phyloP scores from a whole-genome alignment of 2,888 invertebrate genomes.

The Cerastis rubricosa region DNA sequence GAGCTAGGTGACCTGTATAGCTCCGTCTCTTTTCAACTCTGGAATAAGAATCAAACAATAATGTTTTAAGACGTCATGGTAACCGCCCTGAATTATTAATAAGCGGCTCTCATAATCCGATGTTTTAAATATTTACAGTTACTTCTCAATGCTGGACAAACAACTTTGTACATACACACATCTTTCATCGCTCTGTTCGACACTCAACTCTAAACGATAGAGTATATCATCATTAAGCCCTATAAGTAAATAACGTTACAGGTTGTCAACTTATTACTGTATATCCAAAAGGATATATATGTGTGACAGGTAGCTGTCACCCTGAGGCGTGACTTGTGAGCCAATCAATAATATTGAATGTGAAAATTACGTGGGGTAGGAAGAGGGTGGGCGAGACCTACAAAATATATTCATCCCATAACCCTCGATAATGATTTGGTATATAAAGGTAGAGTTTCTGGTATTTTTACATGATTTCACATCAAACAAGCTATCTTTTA shows the following conservation, averaged over 20 bases:
- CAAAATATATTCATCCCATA: constrained; percentile 8
- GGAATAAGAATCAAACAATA: no score
- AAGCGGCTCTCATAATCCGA: no score
- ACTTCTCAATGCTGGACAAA: background rate
- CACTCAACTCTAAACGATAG: background rate
- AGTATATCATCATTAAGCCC: background rate
- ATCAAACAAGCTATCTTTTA: background rate
- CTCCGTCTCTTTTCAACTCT: no score
- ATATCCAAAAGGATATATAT: background rate
- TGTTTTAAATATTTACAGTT: background rate
- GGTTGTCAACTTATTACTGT: constrained; percentile 18
- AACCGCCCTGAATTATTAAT: no score
- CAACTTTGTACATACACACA: background rate
- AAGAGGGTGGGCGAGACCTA: background rate
- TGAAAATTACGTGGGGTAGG: constrained; percentile 21
- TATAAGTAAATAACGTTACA: constrained; percentile 20
- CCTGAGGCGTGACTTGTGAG: constrained; percentile 31
- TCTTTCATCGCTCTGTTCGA: background rate
- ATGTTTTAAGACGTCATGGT: no score
- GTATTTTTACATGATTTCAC: background rate
- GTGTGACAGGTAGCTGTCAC: constrained; percentile 42
- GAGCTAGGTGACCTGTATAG: no score
- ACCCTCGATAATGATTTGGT: background rate
- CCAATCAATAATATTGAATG: constrained; percentile 43
- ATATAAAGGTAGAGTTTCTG: background rate